A percentile compares a stretch with the other conserved stretches of the same genome.
These are phyloP conservation scores for Bicyclus anynana DNA, from an alignment of 1,140 invertebrate genomes.

Conservation along the genomic window DNA sequence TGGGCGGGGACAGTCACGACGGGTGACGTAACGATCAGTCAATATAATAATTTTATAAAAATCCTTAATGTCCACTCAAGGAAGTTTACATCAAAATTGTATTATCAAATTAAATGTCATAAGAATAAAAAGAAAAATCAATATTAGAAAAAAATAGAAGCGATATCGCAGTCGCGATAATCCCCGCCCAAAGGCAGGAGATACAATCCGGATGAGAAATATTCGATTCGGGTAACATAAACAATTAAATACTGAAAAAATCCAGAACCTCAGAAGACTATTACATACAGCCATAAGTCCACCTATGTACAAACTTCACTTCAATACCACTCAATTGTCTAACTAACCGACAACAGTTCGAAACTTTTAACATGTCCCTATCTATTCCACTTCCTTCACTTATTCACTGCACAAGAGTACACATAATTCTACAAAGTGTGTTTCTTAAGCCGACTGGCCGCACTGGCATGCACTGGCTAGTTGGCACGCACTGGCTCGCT, in stretches of 20 bases:
- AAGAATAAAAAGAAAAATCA: slow-evolving; percentile 11
- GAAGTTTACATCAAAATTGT: neutral
- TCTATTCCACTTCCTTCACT: slow-evolving; percentile 9
- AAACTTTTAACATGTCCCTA: neutral
- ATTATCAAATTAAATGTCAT: slow-evolving; percentile 12
- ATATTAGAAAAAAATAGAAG: slow-evolving; percentile 21
- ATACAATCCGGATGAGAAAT: slow-evolving; percentile 2
- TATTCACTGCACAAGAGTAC: slow-evolving; percentile 5
- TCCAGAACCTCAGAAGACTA: slow-evolving; percentile 12
- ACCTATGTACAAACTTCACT: slow-evolving; percentile 37
- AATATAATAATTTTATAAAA: slow-evolving; percentile 15
- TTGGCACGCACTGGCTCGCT: too few species aligned
- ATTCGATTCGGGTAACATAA: slow-evolving; percentile 37
- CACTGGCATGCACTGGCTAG: neutral
- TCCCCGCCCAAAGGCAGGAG: slow-evolving; percentile 24
- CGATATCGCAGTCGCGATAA: slow-evolving; percentile 21
- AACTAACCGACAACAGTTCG: slow-evolving; percentile 9
- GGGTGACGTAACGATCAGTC: slow-evolving; percentile 15
- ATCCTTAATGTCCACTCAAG: slow-evolving; percentile 16
- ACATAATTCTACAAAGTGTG: neutral
- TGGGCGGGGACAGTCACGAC: slow-evolving; percentile 31
- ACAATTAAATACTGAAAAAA: slow-evolving; percentile 37
- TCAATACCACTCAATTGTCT: slow-evolving; percentile 1
- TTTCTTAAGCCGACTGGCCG: slow-evolving; percentile 1
- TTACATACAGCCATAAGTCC: slow-evolving; percentile 7